Evolutionary conservation across 2,888 invertebrate genomes (phyloP).

Genomic region (Drosophila yooni): DNA sequence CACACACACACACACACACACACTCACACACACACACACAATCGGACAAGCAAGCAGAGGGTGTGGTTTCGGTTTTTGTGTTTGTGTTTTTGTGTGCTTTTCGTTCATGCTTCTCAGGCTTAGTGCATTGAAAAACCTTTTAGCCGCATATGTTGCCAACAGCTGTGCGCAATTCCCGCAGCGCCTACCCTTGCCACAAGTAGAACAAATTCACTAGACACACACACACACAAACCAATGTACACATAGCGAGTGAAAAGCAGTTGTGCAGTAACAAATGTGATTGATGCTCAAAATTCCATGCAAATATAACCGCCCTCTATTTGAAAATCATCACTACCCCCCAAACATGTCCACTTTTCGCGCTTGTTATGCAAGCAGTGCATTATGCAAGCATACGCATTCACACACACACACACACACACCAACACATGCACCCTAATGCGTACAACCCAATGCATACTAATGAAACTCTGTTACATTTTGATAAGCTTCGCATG

Average conservation of each 20-base stretch:
- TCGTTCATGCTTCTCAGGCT: slow-evolving; percentile 29
- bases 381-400: slow-evolving; percentile 42
- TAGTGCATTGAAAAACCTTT: slow-evolving; percentile 40
- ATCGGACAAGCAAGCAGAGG: not conserved
- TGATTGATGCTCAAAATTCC: slow-evolving; percentile 58
- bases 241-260: not conserved
- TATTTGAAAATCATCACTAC: not conserved
- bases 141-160: slow-evolving; percentile 25
- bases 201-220: slow-evolving; percentile 23
- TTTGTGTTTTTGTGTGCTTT: slow-evolving; percentile 4
- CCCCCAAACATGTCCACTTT: not conserved
- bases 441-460: slow-evolving; percentile 21
- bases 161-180: slow-evolving; percentile 15
- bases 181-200: not conserved
- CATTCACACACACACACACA: slow-evolving; percentile 9
- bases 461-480: slow-evolving; percentile 55
- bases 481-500: slow-evolving; percentile 53
- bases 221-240: slow-evolving; percentile 5
- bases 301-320: slow-evolving; percentile 26
- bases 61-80: slow-evolving; percentile 16
- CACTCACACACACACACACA: not conserved
- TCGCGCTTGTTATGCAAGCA: slow-evolving; percentile 37
- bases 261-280: slow-evolving; percentile 43
- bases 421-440: not conserved
- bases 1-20: not conserved